Evolutionary conservation across 2,113 vertebrate species (phyloP), one percentile per base, ranked within the genome.

Genomic region (Nycticryphes semicollaris): DNA sequence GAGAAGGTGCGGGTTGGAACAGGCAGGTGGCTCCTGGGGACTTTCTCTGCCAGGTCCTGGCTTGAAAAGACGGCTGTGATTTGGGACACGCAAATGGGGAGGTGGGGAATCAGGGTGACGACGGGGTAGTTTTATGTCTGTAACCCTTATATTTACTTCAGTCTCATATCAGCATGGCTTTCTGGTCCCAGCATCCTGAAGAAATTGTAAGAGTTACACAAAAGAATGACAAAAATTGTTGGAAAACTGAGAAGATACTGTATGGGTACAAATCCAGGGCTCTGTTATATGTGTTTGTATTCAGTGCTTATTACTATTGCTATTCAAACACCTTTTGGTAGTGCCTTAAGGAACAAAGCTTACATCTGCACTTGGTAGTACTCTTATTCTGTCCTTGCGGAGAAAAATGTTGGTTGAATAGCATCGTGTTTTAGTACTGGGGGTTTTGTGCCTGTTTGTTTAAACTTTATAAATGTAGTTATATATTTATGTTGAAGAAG

Each of bases 401-500:
- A 94, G 79, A 92, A 92, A 48, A 83, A 69, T 66, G 15, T 18
- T 67, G 70, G 35, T 90, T 47, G 63, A 90, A 47, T 62, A 92
- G 74, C 48, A 57, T 86, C n/a, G 70, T 67, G 63, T 5, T 85
- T 92, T 80, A 93, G 41, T 82, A 11, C 53, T 25, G 37, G 17
- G 43, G 43, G 16, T 8, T 73, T 93, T 86, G n/a, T 48, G 50
- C 47, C 70, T 93, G 82, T 94, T 88, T 93, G 72, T 70, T 93
- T 95, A 90, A 89, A 80, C 53, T 80, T 95, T 73, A 59, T 84
- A 84, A 83, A 41, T 53, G 33, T 84, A 86, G 51, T 41, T 97
- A 73, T 92, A 57, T 83, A 86, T 95, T 95, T 92, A 92, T 67
- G 67, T 85, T 94, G 79, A 93, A 66, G 75, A 77, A 93, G 82